Percentiles rank a stretch among this genome's conserved stretches.
These are phyloP conservation scores for Cyprinella venusta DNA, from an alignment of 2,797 vertebrate genomes.

Conservation along the genomic window DNA sequence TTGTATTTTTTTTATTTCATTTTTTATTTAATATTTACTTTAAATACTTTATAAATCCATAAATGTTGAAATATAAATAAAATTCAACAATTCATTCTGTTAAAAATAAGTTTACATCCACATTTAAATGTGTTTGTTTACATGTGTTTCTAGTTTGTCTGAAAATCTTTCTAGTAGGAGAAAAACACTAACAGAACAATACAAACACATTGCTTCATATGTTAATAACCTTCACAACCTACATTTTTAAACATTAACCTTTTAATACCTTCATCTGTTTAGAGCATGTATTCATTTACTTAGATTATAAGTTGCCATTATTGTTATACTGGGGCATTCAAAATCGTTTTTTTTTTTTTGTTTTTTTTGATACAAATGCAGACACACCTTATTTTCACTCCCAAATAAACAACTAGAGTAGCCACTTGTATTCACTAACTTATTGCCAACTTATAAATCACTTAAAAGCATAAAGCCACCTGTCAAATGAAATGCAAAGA, in stretches of 20 bases:
- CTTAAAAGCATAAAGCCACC: not conserved
- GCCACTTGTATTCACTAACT: not conserved
- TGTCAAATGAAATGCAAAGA: not conserved
- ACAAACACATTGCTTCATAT: not conserved
- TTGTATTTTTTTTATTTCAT: not conserved
- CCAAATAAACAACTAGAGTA: not conserved
- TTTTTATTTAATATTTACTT: not conserved
- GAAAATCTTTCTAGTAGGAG: too few relatives aligned
- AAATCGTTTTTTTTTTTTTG: not conserved
- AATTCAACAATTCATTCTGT: not conserved
- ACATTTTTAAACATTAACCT: not conserved
- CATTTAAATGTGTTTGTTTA: not conserved
- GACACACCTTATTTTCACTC: conserved; percentile 18
- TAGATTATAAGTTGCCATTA: not conserved
- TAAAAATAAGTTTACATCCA: not conserved
- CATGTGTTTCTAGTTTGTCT: not conserved
- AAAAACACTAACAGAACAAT: not conserved
- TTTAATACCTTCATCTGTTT: not conserved
- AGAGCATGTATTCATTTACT: not conserved
- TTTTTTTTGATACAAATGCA: not conserved
- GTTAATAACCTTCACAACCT: not conserved
- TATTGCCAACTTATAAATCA: not conserved
- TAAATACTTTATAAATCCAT: not conserved
- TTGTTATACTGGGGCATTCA: not conserved
- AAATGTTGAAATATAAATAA: too few relatives aligned